These are phyloP conservation scores for Pyrocoelia pectoralis DNA, from an alignment of 2,888 invertebrate species.

Conservation along the genomic window DNA sequence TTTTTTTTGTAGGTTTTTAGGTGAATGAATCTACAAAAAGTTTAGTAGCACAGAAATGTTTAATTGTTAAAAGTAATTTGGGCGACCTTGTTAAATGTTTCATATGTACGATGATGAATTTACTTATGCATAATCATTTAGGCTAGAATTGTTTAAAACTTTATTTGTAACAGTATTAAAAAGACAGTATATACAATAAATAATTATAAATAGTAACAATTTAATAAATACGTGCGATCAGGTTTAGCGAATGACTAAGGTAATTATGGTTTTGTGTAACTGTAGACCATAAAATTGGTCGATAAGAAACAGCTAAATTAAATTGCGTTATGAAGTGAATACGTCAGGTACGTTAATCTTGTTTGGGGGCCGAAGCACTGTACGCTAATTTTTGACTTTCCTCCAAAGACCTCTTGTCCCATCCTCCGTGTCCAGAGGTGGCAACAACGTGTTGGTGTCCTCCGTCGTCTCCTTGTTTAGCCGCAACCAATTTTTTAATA, in stretches of 20 bases:
- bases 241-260: background rate
- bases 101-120: background rate
- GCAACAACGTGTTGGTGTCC: background rate
- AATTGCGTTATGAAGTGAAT: background rate
- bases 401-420: conserved; percentile 74
- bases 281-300: conserved; percentile 26
- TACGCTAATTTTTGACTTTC: conserved; percentile 76
- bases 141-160: background rate
- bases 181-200: background rate
- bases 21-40: background rate
- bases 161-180: background rate
- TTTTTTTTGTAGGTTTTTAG: conserved; percentile 9
- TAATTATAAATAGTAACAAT: conserved; percentile 4
- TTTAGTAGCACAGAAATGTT: conserved; percentile 4
- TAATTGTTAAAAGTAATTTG: background rate
- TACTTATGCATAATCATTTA: too few relatives aligned
- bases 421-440: conserved; percentile 64
- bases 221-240: background rate
- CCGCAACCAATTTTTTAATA: conserved; percentile 79
- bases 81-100: background rate
- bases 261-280: background rate
- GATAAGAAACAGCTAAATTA: conserved; percentile 20
- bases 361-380: conserved; percentile 66
- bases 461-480: conserved; percentile 62
- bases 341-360: conserved; percentile 38